Evolutionary conservation across 1,140 invertebrate genomes (phyloP).

Genomic region (Lanistes nyassanus): DNA sequence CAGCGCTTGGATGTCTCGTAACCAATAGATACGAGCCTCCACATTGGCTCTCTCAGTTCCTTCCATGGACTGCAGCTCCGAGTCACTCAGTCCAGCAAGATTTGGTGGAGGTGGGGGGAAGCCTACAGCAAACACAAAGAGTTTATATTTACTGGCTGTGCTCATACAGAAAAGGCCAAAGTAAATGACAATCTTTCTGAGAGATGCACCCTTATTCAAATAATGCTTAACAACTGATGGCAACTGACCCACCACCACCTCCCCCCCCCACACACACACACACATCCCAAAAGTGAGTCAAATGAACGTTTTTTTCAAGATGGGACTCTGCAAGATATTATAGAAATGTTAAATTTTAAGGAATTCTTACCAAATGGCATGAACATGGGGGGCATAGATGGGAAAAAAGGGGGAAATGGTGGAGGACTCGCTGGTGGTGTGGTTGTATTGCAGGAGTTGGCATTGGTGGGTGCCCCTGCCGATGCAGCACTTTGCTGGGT

Average conservation of each 20-base stretch:
- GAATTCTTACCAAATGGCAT: conserved; percentile 31
- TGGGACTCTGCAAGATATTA: no score
- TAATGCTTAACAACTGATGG: no score
- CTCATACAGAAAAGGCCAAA: background rate
- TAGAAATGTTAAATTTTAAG: no score
- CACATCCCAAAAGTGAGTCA: no score
- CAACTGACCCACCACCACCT: no score
- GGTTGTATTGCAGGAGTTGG: conserved; percentile 14
- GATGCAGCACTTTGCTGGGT: conserved; percentile 71
- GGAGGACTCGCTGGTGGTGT: conserved; percentile 23
- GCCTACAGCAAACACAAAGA: conserved; percentile 29
- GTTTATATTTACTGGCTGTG: background rate
- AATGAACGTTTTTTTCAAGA: no score
- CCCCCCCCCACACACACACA: no score
- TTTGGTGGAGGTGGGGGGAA: conserved; percentile 52
- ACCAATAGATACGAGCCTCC: conserved; percentile 87
- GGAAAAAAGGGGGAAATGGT: conserved; percentile 31
- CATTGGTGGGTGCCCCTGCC: conserved; percentile 20
- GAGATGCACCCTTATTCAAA: background rate
- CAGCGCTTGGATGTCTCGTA: conserved; percentile 87
- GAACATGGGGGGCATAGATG: conserved; percentile 32
- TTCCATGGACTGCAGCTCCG: conserved; percentile 89
- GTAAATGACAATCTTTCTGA: background rate
- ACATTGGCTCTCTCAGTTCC: conserved; percentile 85
- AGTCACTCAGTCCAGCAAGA: conserved; percentile 79